Conservation (phyloP, 1,140 invertebrate genomes). For the Semibalanus balanoides region DNA sequence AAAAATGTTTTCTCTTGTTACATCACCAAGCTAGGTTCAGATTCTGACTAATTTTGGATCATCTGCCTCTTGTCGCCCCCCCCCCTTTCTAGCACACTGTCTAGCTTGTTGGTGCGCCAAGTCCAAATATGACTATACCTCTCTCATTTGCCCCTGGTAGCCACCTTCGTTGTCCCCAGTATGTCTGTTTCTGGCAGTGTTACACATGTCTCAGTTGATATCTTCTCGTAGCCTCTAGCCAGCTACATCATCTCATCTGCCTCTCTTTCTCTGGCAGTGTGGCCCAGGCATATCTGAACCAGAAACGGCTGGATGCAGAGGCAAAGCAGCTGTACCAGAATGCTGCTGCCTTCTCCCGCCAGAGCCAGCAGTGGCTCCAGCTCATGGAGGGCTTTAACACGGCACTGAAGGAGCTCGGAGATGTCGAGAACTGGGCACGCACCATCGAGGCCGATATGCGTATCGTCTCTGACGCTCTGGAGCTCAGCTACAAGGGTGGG, state of each 20-base stretch:
- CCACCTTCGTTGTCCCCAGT: too few relatives aligned
- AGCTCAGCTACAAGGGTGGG: conserved; percentile 82
- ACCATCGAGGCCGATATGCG: conserved; percentile 94
- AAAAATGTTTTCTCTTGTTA: too few relatives aligned
- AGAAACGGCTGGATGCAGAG: conserved; percentile 91
- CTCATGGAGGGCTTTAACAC: conserved; percentile 90
- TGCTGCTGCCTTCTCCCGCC: conserved; percentile 86
- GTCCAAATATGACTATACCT: too few relatives aligned
- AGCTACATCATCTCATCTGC: too few relatives aligned
- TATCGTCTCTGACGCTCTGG: conserved; percentile 77
- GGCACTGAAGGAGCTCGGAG: conserved; percentile 92
- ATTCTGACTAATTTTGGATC: too few relatives aligned
- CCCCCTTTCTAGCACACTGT: too few relatives aligned
- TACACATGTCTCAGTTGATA: background rate
- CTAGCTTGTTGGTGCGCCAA: too few relatives aligned
- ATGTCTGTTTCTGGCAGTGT: too few relatives aligned
- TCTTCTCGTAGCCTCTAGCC: background rate
- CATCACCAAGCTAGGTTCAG: too few relatives aligned
- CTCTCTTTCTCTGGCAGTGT: conserved; percentile 51
- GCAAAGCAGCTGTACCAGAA: conserved; percentile 91
- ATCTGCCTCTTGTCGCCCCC: too few relatives aligned
- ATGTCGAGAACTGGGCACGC: conserved; percentile 96
- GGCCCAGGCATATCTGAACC: conserved; percentile 94
- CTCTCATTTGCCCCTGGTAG: too few relatives aligned
- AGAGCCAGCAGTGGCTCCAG: conserved; percentile 88